phyloP scores from a whole-genome alignment of 1,140 invertebrate species.

The Drosophila ohnishii region DNA sequence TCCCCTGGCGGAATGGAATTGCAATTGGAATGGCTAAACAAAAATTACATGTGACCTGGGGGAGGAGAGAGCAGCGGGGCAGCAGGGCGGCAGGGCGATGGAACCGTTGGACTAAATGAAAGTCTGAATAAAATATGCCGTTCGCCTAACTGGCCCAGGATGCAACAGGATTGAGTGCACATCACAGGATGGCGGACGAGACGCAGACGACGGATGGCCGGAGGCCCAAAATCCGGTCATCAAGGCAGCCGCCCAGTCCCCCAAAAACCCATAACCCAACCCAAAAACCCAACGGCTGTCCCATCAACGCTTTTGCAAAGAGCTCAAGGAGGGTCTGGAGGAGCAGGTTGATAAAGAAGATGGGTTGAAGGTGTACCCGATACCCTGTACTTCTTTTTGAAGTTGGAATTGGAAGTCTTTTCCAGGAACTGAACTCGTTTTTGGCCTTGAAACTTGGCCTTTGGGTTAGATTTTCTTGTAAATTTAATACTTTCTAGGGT shows the following conservation, averaged over 20 bases:
- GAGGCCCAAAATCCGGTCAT: conserved; percentile 41
- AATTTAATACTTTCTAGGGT: not conserved
- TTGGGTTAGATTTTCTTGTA: not conserved
- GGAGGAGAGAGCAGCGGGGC: not conserved
- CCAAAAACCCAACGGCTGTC: conserved; percentile 1
- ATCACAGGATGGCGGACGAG: conserved; percentile 12
- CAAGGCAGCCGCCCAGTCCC: not conserved
- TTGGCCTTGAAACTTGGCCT: not conserved
- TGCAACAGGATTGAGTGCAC: conserved; percentile 62
- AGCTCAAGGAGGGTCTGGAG: conserved; percentile 8
- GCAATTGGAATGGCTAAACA: conserved; percentile 70
- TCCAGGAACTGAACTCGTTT: not conserved
- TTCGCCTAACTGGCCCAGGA: conserved; percentile 57
- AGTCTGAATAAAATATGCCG: conserved; percentile 66
- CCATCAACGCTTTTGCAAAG: conserved; percentile 34
- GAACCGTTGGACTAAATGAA: conserved; percentile 55
- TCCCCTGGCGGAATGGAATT: conserved; percentile 52
- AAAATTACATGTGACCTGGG: conserved; percentile 57
- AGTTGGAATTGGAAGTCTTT: not conserved
- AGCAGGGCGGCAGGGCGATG: not conserved
- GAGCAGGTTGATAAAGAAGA: not conserved
- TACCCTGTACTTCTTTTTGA: not conserved
- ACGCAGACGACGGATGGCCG: conserved; percentile 35
- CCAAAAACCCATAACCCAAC: not conserved
- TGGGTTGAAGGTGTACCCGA: not conserved